phyloP scores from a whole-genome alignment of 1,140 invertebrate species.

The Lethocerus indicus region DNA sequence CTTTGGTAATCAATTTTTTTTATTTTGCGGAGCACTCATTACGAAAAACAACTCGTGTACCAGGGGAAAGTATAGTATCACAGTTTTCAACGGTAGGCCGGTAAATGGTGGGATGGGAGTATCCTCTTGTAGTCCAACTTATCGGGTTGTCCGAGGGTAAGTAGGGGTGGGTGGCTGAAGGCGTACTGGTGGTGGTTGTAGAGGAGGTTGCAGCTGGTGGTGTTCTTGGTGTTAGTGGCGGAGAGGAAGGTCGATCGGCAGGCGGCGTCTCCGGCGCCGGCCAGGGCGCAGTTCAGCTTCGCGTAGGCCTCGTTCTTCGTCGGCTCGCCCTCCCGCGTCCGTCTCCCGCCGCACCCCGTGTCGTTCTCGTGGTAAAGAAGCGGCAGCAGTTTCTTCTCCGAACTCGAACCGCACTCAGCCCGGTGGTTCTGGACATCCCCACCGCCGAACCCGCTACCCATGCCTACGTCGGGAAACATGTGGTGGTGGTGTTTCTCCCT shows the following conservation, averaged over 20 bases:
- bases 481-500: constrained; percentile 8
- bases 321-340: constrained; percentile 1
- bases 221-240: constrained; percentile 4
- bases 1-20: too few relatives aligned
- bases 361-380: constrained; percentile 14
- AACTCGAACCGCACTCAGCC: constrained; percentile 4
- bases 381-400: constrained; percentile 8
- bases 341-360: constrained; percentile 6
- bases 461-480: background rate
- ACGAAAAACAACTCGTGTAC: too few relatives aligned
- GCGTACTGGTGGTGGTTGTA: background rate
- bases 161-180: background rate
- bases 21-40: too few relatives aligned
- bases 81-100: too few relatives aligned
- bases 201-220: background rate
- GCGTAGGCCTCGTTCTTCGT: constrained; percentile 16
- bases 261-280: constrained; percentile 12
- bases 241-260: constrained; percentile 11
- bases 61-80: too few relatives aligned
- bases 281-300: constrained; percentile 12
- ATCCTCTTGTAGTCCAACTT: too few relatives aligned
- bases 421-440: constrained; percentile 4
- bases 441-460: constrained; percentile 2
- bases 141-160: constrained; percentile 3
- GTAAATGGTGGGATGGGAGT: too few relatives aligned